A percentile compares a stretch with the other conserved stretches of the same genome.
Conservation (phyloP, 2,113 vertebrate genomes). For the Microcebus griseorufus region DNA sequence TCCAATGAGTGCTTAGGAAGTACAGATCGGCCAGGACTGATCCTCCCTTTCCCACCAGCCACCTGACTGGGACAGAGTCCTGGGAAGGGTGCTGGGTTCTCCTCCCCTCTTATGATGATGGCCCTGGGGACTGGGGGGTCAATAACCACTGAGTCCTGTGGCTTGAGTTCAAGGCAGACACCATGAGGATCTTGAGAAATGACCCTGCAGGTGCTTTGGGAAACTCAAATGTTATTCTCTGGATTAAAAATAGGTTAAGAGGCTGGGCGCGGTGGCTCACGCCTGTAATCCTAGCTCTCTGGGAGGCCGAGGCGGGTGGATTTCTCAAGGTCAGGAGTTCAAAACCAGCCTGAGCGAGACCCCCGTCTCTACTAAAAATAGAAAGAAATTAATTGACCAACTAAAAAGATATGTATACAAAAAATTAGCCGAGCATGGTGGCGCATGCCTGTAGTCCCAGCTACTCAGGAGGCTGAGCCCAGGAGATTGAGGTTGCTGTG, state of each 20-base stretch:
- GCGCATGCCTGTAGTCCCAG: no score
- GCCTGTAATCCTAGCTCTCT: no score
- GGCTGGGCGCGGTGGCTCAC: no score
- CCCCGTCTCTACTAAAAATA: no score
- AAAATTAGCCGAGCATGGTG: no score
- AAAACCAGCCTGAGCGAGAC: no score
- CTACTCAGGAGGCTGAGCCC: no score
- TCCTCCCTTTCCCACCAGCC: not conserved
- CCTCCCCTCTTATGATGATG: not conserved
- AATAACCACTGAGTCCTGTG: not conserved
- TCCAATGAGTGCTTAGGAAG: not conserved
- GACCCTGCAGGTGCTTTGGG: not conserved
- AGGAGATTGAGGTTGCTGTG: no score
- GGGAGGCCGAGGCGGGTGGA: no score
- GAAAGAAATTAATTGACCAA: no score
- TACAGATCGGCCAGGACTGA: not conserved
- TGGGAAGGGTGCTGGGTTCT: not conserved
- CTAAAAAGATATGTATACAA: no score
- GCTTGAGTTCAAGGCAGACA: not conserved
- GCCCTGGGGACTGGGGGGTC: fast-evolving
- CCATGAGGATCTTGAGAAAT: not conserved
- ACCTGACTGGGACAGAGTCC: not conserved
- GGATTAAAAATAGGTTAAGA: not conserved
- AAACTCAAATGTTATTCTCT: not conserved
- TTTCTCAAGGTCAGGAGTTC: no score